These are phyloP conservation scores for Protaetia brevitarsis DNA, from an alignment of 1,140 invertebrate species.

Conservation along the genomic window DNA sequence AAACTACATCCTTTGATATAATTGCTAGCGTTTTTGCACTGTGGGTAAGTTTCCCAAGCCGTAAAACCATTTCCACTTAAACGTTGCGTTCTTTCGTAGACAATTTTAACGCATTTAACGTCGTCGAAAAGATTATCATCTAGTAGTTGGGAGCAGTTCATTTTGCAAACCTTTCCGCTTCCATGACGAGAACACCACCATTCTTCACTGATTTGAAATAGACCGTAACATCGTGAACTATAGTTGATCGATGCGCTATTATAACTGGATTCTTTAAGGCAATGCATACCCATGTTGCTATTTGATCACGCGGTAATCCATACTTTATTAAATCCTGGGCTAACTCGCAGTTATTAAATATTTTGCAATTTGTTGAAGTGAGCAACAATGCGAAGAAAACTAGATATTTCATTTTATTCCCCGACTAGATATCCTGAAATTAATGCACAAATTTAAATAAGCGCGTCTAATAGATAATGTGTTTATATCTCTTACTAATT, in stretches of 20 bases:
- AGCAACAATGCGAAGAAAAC: too few relatives aligned
- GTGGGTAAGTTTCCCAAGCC: conserved; percentile 64
- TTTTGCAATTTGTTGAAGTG: conserved; percentile 50
- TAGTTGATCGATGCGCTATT: conserved; percentile 64
- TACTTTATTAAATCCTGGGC: conserved; percentile 60
- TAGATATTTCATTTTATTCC: too few relatives aligned
- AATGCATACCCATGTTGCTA: conserved; percentile 73
- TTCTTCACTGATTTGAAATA: conserved; percentile 71
- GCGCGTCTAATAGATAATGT: too few relatives aligned
- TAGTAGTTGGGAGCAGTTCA: conserved; percentile 56
- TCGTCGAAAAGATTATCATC: conserved; percentile 68
- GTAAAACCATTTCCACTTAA: conserved; percentile 68
- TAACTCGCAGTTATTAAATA: conserved; percentile 66
- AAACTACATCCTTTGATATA: background rate
- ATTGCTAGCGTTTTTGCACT: background rate
- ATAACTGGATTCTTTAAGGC: conserved; percentile 67
- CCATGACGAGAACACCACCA: conserved; percentile 66
- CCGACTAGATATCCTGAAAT: too few relatives aligned
- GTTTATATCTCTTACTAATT: too few relatives aligned
- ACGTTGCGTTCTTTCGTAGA: conserved; percentile 60
- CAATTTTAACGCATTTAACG: conserved; percentile 59
- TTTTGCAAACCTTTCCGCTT: conserved; percentile 52
- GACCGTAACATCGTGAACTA: conserved; percentile 66
- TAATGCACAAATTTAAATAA: too few relatives aligned
- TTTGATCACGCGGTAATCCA: conserved; percentile 55